Evolutionary conservation across 2,797 vertebrate genomes (phyloP).

Genomic region (Nasua narica): DNA sequence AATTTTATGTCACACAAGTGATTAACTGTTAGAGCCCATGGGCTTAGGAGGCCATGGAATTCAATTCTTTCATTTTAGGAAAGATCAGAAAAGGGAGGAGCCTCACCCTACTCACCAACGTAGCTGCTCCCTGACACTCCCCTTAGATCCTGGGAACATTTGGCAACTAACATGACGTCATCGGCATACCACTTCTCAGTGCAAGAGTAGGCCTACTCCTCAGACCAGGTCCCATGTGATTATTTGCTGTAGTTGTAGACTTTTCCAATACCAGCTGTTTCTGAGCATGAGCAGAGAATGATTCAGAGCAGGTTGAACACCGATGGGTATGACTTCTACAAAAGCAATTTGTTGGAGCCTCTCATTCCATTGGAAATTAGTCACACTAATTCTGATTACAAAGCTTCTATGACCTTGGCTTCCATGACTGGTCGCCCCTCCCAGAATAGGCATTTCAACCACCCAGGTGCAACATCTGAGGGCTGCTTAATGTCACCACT

Average conservation of each 20-base stretch:
- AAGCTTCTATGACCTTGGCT: not conserved
- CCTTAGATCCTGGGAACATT: not conserved
- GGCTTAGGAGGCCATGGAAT: not conserved
- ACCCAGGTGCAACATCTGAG: not conserved
- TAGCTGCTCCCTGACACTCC: not conserved
- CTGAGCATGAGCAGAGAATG: not conserved
- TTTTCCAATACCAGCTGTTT: constrained; percentile 15
- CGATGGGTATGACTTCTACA: constrained; percentile 2
- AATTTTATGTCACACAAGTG: not conserved
- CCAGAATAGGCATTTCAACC: not conserved
- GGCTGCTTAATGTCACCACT: not conserved
- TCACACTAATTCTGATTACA: constrained; percentile 27
- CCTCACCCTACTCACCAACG: not conserved
- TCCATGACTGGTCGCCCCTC: not conserved
- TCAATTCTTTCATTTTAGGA: not conserved
- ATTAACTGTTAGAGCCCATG: not conserved
- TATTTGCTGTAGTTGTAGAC: not conserved
- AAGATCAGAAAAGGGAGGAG: not conserved
- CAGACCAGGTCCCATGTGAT: not conserved
- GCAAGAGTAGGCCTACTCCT: not conserved
- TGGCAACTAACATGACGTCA: not conserved
- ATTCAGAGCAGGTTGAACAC: constrained; percentile 23
- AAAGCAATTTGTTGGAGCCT: constrained; percentile 16
- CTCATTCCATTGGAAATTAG: constrained; percentile 46
- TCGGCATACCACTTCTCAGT: not conserved